These are phyloP conservation scores for Orchesellides sinensis DNA, from an alignment of 2,888 invertebrate species.

Conservation along the genomic window DNA sequence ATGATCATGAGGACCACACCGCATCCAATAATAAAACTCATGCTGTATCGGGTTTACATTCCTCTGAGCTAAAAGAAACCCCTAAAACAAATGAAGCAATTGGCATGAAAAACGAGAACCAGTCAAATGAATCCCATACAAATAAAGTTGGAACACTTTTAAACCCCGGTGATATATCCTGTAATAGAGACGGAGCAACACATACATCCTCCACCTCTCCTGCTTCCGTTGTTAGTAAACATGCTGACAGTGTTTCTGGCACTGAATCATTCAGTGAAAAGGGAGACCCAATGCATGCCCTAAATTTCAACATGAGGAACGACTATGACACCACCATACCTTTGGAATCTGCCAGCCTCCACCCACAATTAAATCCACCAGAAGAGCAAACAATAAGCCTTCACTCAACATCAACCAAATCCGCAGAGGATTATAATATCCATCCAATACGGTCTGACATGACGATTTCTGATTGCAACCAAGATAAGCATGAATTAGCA, in stretches of 20 bases:
- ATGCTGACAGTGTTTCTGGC: constrained; percentile 28
- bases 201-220: not conserved
- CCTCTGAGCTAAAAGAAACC: not conserved
- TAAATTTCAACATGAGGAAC: not conserved
- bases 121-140: not conserved
- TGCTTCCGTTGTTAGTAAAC: constrained; percentile 3
- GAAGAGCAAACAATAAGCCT: constrained; percentile 36
- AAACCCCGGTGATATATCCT: not conserved
- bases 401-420: constrained; percentile 39
- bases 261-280: constrained; percentile 28
- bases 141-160: not conserved
- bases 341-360: constrained; percentile 39
- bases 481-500: constrained; percentile 45
- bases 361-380: constrained; percentile 44
- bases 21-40: constrained; percentile 14
- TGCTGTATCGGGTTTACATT: constrained; percentile 37
- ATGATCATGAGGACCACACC: not conserved
- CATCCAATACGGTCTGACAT: constrained; percentile 17
- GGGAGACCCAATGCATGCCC: not conserved
- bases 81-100: constrained; percentile 6
- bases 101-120: constrained; percentile 8
- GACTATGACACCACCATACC: constrained; percentile 27
- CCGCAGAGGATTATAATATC: constrained; percentile 22
- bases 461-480: constrained; percentile 21
- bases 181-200: not conserved